Base-by-base conservation (phyloP, 2,888 invertebrate species). In the Leucophenga maculata region DNA sequence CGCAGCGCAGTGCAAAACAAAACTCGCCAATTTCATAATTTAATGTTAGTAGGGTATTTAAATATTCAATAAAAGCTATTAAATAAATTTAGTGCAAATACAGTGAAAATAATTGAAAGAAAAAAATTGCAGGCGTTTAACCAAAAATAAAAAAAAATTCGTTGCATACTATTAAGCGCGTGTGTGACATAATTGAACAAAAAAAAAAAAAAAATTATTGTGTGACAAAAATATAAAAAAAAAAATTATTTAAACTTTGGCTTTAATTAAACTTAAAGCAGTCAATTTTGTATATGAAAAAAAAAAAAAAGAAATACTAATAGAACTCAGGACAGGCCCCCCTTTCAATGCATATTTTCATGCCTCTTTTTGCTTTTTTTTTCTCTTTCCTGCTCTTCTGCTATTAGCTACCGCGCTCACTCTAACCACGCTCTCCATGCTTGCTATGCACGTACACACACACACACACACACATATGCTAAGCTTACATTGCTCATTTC, bases 101-200 rank as follows among this genome's bases (percentile, higher is more conserved):
- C 8, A n/a, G 31, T n/a, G 44, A 20, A 72, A n/a, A n/a, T 31
- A 65, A 69, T 74, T 69, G 67, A n/a, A n/a, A n/a, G 70, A 65
- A 52, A 46, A 69, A 78, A 2, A 26, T 26, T 26, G n/a, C n/a
- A n/a, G n/a, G n/a, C n/a, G n/a, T n/a, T n/a, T n/a, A n/a, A n/a
- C n/a, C n/a, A n/a, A n/a, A n/a, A n/a, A n/a, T 50, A 50, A 18
- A 6, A 64, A 22, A 18, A 22, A 46, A 22, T 73, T 65, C 69
- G 72, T 80, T 82, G 80, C 80, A 84, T 80, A 84, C 80, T 82
- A 79, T 79, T 74, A 75, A 73, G 83, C 79, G 79, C 73, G 77
- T 77, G 57, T 64, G 79, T 82, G 82, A 82, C 82, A 82, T 83
- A 82, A 82, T 82, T 32, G 60, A 18, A 14, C 16, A 32, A 31